A percentile compares a stretch with the other conserved stretches of the same genome.
phyloP scores from a whole-genome alignment of 2,113 vertebrate species.

The Scalopus aquaticus region DNA sequence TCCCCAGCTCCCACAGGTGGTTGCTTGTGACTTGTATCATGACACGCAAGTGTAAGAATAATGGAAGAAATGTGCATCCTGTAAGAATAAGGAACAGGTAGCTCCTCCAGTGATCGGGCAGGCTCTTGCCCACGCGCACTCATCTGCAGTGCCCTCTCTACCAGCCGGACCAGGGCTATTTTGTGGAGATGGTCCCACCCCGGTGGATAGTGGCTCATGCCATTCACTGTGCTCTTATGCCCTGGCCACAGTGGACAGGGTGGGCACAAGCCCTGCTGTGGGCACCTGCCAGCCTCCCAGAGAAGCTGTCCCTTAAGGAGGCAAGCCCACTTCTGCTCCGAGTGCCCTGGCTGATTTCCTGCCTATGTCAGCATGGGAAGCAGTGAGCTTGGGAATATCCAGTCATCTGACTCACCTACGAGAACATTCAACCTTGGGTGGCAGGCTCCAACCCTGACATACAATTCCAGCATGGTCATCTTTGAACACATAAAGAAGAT shows the following conservation, averaged over 20 bases:
- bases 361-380: not conserved
- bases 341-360: not conserved
- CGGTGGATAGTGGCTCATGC: accelerated
- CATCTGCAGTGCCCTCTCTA: not conserved
- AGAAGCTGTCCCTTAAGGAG: not conserved
- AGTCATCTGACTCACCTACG: not conserved
- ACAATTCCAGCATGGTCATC: not conserved
- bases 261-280: not conserved
- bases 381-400: not conserved
- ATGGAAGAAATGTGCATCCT: not conserved
- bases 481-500: not conserved
- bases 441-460: accelerated
- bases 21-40: not conserved
- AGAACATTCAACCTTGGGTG: not conserved
- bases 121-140: not conserved
- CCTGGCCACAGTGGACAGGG: too few relatives aligned
- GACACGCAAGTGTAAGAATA: not conserved
- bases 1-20: not conserved
- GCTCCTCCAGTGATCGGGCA: not conserved
- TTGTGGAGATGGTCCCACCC: not conserved
- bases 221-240: not conserved
- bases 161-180: not conserved
- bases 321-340: not conserved
- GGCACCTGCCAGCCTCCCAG: not conserved
- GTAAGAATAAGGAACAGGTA: not conserved